A percentile compares a stretch with the other conserved stretches of the same genome.
Evolutionary conservation across 2,797 vertebrate genomes (phyloP).

Genomic region (Geranospiza caerulescens): DNA sequence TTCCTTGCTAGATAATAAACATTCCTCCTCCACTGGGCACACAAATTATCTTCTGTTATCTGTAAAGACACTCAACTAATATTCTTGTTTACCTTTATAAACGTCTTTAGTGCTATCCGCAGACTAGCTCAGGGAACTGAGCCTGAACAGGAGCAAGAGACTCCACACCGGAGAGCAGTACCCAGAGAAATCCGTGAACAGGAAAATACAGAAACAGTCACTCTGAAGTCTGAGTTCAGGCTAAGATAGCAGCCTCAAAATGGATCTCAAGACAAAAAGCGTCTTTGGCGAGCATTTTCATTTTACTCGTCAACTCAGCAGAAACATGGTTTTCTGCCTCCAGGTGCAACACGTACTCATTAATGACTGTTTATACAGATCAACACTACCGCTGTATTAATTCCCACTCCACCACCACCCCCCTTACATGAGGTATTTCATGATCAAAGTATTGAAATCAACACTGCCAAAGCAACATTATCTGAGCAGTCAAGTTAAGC

Average conservation of each 20-base stretch:
- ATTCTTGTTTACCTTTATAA: background rate
- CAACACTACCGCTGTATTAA: background rate
- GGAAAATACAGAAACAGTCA: background rate
- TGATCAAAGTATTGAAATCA: slow-evolving; percentile 38
- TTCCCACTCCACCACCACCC: background rate
- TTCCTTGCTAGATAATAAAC: background rate
- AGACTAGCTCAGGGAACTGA: background rate
- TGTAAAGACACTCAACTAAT: background rate
- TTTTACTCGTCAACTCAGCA: background rate
- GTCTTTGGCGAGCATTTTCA: background rate
- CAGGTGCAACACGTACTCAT: background rate
- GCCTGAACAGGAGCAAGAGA: background rate
- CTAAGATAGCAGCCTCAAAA: background rate
- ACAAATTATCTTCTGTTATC: slow-evolving; percentile 4
- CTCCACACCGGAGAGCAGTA: background rate
- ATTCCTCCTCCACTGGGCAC: background rate
- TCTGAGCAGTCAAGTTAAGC: slow-evolving; percentile 24
- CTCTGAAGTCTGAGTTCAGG: background rate
- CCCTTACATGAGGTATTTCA: background rate
- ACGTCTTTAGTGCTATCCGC: background rate
- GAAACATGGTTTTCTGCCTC: background rate
- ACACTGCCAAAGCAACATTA: background rate
- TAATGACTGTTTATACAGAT: slow-evolving; percentile 21
- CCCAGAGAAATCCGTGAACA: background rate
- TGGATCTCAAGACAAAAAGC: background rate